A percentile compares a stretch with the other conserved stretches of the same genome.
Evolutionary conservation across 2,888 invertebrate genomes (phyloP).

Genomic region (Idaea biselata): DNA sequence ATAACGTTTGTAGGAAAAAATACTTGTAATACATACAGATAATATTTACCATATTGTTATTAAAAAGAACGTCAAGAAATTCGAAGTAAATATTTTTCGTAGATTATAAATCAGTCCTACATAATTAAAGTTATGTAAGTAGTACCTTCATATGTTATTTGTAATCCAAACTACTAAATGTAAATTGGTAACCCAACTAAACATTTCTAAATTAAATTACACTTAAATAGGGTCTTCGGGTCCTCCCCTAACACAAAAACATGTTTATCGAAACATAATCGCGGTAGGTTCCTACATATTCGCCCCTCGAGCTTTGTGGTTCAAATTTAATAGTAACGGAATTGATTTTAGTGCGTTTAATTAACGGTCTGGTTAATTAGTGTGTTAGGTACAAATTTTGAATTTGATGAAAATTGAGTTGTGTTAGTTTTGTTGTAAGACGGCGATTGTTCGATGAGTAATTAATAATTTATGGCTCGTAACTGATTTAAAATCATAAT

Average conservation of each 20-base stretch:
- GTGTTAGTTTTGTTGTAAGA: not conserved
- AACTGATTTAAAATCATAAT: no score
- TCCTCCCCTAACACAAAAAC: not conserved
- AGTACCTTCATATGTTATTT: not conserved
- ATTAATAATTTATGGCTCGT: not conserved
- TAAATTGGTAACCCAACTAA: not conserved
- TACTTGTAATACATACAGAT: not conserved
- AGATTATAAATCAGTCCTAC: no score
- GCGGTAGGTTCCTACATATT: not conserved
- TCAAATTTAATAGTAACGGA: slow-evolving; percentile 24
- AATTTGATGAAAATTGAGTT: not conserved
- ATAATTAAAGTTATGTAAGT: no score
- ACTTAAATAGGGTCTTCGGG: not conserved
- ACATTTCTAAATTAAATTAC: not conserved
- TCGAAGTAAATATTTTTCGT: no score
- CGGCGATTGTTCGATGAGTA: not conserved
- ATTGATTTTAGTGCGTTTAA: slow-evolving; percentile 25
- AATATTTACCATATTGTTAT: not conserved
- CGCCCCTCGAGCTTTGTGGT: slow-evolving; percentile 14
- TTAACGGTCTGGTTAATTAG: slow-evolving; percentile 22
- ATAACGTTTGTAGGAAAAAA: not conserved
- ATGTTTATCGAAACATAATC: not conserved
- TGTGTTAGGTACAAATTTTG: slow-evolving; percentile 7
- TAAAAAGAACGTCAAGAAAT: no score
- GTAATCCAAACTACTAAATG: not conserved